Evolutionary conservation across 2,113 vertebrate genomes (phyloP), one percentile per base, ranked within the genome.

Genomic region (Ursus arctos): DNA sequence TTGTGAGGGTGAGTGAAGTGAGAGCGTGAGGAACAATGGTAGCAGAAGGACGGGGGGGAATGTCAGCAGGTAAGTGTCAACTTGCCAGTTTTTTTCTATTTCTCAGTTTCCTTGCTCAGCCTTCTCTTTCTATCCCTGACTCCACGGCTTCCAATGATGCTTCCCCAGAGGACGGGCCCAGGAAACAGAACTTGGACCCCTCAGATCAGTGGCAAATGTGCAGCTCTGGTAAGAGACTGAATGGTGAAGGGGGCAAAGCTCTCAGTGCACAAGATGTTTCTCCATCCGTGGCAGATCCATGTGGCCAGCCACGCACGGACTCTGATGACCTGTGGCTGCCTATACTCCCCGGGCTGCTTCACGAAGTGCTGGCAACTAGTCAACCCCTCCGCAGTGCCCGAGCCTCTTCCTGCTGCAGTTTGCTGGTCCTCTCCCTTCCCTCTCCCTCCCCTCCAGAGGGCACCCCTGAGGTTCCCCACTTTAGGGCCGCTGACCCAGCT

Each of bases 331-430:
- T 1, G 3, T 31, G 14, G 72, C 53, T 33, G 8, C 18, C 21
- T 7, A 11, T 5, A 2, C 0, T 0, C 61, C n/a, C 59, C 6
- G 5, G 28, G 14, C 12, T 19, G 12, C 12, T 4, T 40, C 33
- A 2, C 0, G 2, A 18, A 15, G 24, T 22, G 36, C 10, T 2
- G 19, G 51, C 3, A 0, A 33, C 2, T 4, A 3, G 33, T 28
- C 55, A 28, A 10, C 26, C 57, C 31, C 21, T 7, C 71, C 2
- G 10, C 7, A 22, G 22, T 5, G 24, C 7, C 28, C 4, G 11
- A 31, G 22, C 2, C 15, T 61, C 22, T 57, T 22, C 40, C 2
- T 0, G 55, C 63, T 22, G 10, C 5, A 69, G 36, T 43, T 16
- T 47, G 11, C 33, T 1, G 28, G 19, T 40, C 33, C 19, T 43